Base-by-base conservation (phyloP, 1,140 invertebrate species). In the Physella acuta region DNA sequence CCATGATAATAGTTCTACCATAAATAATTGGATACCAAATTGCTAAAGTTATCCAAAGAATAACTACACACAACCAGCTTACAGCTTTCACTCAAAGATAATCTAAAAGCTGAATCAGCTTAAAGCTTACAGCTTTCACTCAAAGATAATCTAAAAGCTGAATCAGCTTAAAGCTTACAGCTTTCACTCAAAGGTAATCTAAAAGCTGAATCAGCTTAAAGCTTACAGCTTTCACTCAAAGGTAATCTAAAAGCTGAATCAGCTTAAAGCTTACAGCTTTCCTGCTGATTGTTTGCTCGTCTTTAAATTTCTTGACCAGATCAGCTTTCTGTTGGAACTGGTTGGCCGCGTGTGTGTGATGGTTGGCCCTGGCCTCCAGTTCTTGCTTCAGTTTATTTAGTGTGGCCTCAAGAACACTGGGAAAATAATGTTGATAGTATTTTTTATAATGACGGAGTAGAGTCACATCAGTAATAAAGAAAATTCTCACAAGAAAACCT, bases 281-380 rank as follows among this genome's bases (percentile, higher is more conserved):
- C 4, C 59, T 26, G n/a, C 24, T 31, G 17, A 26, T 2, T 39
- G 59, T 24, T 26, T 61, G 59, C 36, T 61, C 24, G 11, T 61
- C 59, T 30, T 61, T 61, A 28, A 61, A 61, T 11, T 44, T 61
- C 20, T 61, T 61, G 0, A 61, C 59, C 36, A 0, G n/a, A n/a
- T 61, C 59, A 24, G 59, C 26, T 14, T 61, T 33, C 26, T 61
- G 59, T 11, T 61, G 59, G 36, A 61, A 61, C 14, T 28, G 1
- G 11, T 26, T 24, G 37, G 59, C 4, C 28, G 36, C 59, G 28
- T 44, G 4, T 11, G 2, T 61, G 24, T 61, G 59, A 11, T 30
- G 39, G 5, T 44, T 31, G 11, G 59, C 34, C 4, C 36, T 34
- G 17, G 34, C 20, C 28, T 61, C 59, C 33, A 39, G 33, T 26